Evolutionary conservation across 2,113 vertebrate genomes (phyloP).

Genomic region (Hippocampus guttulatus): DNA sequence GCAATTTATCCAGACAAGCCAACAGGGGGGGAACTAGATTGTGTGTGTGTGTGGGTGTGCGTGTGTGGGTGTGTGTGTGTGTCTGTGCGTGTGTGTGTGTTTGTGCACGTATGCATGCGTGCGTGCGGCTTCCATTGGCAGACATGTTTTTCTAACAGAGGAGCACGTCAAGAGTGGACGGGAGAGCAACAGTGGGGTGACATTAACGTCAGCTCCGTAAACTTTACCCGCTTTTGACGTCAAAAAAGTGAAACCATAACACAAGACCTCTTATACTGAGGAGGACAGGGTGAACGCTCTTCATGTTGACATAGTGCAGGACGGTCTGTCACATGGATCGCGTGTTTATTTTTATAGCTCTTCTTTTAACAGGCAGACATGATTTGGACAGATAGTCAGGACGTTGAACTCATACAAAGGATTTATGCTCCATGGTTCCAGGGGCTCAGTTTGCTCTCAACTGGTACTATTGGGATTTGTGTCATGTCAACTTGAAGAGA

Average conservation of each 20-base stretch:
- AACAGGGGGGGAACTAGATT: slow-evolving; percentile 28
- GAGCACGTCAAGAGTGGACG: slow-evolving; percentile 30
- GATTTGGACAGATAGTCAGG: slow-evolving; percentile 8
- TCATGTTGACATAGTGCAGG: slow-evolving; percentile 42
- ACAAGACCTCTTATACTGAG: slow-evolving; percentile 24
- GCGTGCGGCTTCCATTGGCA: slow-evolving; percentile 20
- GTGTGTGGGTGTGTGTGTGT: slow-evolving; percentile 13
- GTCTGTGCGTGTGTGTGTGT: slow-evolving; percentile 14
- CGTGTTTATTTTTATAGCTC: slow-evolving; percentile 40
- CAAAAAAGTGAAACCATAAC: slow-evolving; percentile 44
- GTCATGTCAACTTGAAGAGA: not conserved
- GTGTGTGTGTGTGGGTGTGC: slow-evolving; percentile 16
- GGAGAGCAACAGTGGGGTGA: slow-evolving; percentile 29
- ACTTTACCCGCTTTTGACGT: slow-evolving; percentile 42
- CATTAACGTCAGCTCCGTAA: slow-evolving; percentile 42
- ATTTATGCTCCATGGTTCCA: not conserved
- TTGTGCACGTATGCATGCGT: not conserved
- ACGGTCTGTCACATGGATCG: slow-evolving; percentile 18
- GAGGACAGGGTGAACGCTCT: slow-evolving; percentile 20
- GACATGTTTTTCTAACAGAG: slow-evolving; percentile 47
- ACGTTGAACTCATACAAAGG: slow-evolving; percentile 7
- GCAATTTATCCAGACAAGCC: slow-evolving; percentile 44
- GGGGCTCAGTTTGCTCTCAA: not conserved
- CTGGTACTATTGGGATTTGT: not conserved
- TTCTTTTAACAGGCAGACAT: slow-evolving; percentile 24